phyloP scores from a whole-genome alignment of 2,113 vertebrate genomes.

The Vireo altiloquus region DNA sequence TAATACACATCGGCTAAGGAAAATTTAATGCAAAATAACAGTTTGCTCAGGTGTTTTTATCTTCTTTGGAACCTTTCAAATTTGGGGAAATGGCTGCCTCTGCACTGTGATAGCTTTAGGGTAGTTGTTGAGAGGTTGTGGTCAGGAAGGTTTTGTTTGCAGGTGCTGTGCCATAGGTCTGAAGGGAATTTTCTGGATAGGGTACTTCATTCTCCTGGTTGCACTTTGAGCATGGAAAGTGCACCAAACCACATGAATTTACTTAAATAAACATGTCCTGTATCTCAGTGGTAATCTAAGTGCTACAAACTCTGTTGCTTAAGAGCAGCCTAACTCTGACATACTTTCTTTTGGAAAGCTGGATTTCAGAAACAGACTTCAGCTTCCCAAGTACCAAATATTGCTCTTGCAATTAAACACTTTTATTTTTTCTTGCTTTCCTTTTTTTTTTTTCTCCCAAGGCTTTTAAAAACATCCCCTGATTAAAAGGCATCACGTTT shows the following conservation, averaged over 20 bases:
- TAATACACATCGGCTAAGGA: not conserved
- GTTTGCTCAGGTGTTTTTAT: not conserved
- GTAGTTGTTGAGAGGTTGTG: not conserved
- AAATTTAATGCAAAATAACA: not conserved
- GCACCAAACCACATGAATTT: not conserved
- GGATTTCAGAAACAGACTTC: not conserved
- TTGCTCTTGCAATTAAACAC: not conserved
- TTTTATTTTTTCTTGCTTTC: not conserved
- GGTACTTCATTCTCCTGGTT: not conserved
- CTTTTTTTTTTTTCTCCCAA: rapidly evolving
- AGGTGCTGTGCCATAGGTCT: not conserved
- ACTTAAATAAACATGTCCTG: not conserved
- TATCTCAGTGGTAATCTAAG: not conserved
- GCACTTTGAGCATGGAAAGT: not conserved
- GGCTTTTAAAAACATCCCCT: not conserved
- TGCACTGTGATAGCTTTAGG: not conserved
- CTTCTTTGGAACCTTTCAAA: not conserved
- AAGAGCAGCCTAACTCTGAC: not conserved
- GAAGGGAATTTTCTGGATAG: not conserved
- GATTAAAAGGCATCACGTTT: not conserved
- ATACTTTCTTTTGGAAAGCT: not conserved
- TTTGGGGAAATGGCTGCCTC: not conserved
- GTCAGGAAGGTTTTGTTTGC: not conserved
- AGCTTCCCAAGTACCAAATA: not conserved
- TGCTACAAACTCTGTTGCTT: not conserved